Conservation (phyloP, 2,888 invertebrate species). For the Mellilla xanthometata region DNA sequence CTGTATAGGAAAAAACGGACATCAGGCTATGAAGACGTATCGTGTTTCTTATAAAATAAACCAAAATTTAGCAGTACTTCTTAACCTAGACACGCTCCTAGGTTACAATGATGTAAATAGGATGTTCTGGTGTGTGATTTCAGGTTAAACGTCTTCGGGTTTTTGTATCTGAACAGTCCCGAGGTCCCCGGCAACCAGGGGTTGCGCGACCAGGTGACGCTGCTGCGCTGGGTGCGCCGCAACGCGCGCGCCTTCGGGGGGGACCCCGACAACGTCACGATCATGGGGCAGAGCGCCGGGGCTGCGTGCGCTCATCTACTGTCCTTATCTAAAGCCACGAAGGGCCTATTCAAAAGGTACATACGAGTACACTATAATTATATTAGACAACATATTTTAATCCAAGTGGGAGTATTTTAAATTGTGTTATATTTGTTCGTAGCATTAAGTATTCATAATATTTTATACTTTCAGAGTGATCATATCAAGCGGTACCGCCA, state of each 20-base stretch:
- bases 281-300: conserved; percentile 73
- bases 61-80: no score
- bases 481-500: conserved; percentile 35
- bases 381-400: no score
- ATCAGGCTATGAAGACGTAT: no score
- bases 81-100: no score
- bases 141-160: conserved; percentile 72
- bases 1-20: no score
- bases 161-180: conserved; percentile 59
- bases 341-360: conserved; percentile 62
- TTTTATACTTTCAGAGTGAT: conserved; percentile 13
- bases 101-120: no score
- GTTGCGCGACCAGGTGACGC: conserved; percentile 63
- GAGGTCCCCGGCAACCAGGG: conserved; percentile 72
- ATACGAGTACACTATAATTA: no score
- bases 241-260: conserved; percentile 69
- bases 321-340: conserved; percentile 53
- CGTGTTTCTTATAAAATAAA: no score
- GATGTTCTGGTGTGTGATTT: conserved; percentile 28
- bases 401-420: no score
- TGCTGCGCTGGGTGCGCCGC: conserved; percentile 64
- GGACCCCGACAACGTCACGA: conserved; percentile 61
- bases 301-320: conserved; percentile 57
- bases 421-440: no score
- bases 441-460: no score